These are phyloP conservation scores for Micropoecilia bifurca DNA, from an alignment of 2,797 vertebrate genomes.

Conservation along the genomic window DNA sequence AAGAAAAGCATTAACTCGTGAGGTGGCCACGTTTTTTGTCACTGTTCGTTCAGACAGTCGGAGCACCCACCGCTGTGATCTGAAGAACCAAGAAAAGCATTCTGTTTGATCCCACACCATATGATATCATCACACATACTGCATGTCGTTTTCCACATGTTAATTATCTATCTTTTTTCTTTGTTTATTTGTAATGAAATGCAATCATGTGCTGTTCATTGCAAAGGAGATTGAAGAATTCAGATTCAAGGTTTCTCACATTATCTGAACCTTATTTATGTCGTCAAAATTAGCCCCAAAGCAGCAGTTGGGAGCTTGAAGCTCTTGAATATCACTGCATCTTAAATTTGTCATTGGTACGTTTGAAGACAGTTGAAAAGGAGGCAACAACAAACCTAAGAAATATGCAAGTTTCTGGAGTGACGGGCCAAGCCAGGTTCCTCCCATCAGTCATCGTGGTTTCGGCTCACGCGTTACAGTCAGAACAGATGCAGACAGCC, in stretches of 20 bases:
- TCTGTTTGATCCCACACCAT: constrained; percentile 32
- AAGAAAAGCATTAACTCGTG: constrained; percentile 13
- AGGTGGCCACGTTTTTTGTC: constrained; percentile 29
- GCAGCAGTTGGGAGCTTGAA: neutral
- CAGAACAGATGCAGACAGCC: constrained; percentile 2
- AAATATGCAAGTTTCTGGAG: neutral
- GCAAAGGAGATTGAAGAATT: neutral
- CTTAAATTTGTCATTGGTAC: neutral
- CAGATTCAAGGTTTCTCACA: neutral
- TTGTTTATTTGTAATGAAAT: neutral
- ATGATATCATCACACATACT: constrained; percentile 2
- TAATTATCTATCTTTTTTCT: neutral
- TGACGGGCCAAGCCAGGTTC: constrained; percentile 25
- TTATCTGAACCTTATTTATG: neutral
- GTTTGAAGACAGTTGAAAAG: neutral
- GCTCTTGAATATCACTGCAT: neutral
- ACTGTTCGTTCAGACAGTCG: neutral
- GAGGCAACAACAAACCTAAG: neutral
- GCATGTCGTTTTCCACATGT: neutral
- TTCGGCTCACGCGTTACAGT: constrained; percentile 7
- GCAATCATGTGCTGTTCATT: neutral
- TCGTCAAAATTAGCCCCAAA: neutral
- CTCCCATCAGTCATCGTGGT: constrained; percentile 3
- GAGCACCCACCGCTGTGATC: constrained; percentile 12
- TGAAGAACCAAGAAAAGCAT: constrained; percentile 3